Base-by-base conservation (phyloP, 1,140 invertebrate genomes). In the Sitophilus oryzae region DNA sequence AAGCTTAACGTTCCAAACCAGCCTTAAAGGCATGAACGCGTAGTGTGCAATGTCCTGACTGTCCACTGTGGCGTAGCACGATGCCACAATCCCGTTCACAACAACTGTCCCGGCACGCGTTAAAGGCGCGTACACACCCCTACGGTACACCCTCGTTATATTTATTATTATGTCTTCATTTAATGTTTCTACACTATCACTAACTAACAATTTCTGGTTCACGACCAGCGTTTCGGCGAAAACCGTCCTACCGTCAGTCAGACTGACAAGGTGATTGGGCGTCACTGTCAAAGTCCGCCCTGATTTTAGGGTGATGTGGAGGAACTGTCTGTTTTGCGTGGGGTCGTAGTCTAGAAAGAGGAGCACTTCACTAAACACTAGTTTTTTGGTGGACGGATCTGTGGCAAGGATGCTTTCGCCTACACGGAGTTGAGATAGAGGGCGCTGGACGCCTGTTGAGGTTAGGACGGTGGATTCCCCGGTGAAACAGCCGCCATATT, bases 31-130 rank as follows among this genome's bases (percentile, higher is more conserved):
- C 3, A 83, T 74, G 69, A 96, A 89, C 0, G 85, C 83, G 65
- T 78, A 80, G 68, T 97, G 94, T 3, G 93, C 93, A 41, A 96
- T 56, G 6, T 72, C 70, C 61, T 95, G 91, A 71, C 86, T 90
- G 67, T 88, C 79, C 11, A 98, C 79, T 8, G 93, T 75, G 0
- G 95, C 95, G 74, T 98, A 99, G 71, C 95, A 98, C 0, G 94
- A 97, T 1, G 90, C 89, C 1, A 93, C 79, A 2, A 96, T 84
- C 54, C 87, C 86, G 70, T 98, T 85, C 1, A 98, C 90, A 19
- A 98, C 77, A 9, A 98, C 74, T 19, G 87, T 96, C 0, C 96
- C 96, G 8, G 81, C 79, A 14, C 71, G 71, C 0, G 96, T 99
- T 10, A 98, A 75, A 0, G 96, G 96, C 1, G 95, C 95, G 66